Evolutionary conservation across 1,140 invertebrate species (phyloP), one percentile per base, ranked within the genome.

Genomic region (Lepidurus apus): DNA sequence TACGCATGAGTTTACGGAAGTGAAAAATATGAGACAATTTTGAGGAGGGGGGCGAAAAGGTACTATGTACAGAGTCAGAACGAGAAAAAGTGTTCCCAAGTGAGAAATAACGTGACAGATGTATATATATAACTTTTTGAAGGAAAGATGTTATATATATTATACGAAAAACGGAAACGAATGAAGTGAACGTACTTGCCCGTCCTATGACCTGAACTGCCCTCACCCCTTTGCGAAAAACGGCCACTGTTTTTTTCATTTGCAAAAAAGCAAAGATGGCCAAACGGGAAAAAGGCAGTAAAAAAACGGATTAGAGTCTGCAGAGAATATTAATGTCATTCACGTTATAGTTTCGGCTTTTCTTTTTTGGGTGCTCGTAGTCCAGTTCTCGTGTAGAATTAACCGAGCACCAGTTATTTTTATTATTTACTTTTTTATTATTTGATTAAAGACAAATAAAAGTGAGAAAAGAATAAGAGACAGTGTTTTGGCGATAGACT

Each of bases 131-230:
- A 26, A 26, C 26, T 11, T 11, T 65, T 9, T 65, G 6, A 9
- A 65, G 11, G 47, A 65, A 65, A 65, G 21, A 65, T 13, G 11
- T 11, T 6, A 7, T 65, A 65, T 7, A 8, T 65, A n/a, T n/a
- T 65, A 21, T 65, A n/a, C 21, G 53, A 65, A 65, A 65, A 65
- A 65, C 53, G 53, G 53, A 65, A 65, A 65, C 53, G 53, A 65
- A 65, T 65, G 53, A 65, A 65, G 53, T 81, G 81, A 84, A 96
- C 94, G 91, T 95, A 96, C 94, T 97, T 94, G 95, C 93, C 91
- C 94, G 91, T 88, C 95, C 95, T 88, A 97, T 93, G 90, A 96
- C 93, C 90, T 97, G 95, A 88, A 98, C 94, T 88, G 96, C 95
- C 87, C 96, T 93, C 86, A 98, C 97, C 90, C 97, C 97, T 91